A percentile compares a stretch with the other conserved stretches of the same genome.
phyloP scores from a whole-genome alignment of 2,797 vertebrate species.

The Babyrousa celebensis region DNA sequence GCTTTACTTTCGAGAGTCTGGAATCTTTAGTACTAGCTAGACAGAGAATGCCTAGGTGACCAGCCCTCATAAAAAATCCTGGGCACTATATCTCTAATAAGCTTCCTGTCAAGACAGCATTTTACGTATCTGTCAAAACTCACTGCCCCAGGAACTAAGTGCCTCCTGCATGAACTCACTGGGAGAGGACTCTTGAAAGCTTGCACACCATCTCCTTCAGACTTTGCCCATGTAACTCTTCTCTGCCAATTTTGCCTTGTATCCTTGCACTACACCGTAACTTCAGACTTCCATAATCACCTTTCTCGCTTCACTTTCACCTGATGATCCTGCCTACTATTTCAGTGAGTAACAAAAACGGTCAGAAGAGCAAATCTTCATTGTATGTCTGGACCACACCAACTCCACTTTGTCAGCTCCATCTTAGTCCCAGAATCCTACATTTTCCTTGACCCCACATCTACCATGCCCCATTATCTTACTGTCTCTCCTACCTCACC shows the following conservation, averaged over 20 bases:
- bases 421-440: too few relatives aligned
- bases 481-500: neutral
- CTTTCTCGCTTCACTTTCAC: neutral
- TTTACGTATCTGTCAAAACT: neutral
- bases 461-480: neutral
- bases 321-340: neutral
- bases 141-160: neutral
- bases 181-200: neutral
- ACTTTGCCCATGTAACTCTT: neutral
- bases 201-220: neutral
- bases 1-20: neutral
- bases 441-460: neutral
- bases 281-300: neutral
- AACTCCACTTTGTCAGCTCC: too few relatives aligned
- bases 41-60: neutral
- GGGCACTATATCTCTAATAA: neutral
- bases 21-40: conserved; percentile 5
- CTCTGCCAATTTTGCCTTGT: neutral
- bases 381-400: too few relatives aligned
- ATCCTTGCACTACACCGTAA: neutral
- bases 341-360: neutral
- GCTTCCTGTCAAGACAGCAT: neutral
- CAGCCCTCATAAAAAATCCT: neutral
- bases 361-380: neutral
- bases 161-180: neutral